These are phyloP conservation scores for Tapera naevia DNA, from an alignment of 2,797 vertebrate species.

Conservation along the genomic window DNA sequence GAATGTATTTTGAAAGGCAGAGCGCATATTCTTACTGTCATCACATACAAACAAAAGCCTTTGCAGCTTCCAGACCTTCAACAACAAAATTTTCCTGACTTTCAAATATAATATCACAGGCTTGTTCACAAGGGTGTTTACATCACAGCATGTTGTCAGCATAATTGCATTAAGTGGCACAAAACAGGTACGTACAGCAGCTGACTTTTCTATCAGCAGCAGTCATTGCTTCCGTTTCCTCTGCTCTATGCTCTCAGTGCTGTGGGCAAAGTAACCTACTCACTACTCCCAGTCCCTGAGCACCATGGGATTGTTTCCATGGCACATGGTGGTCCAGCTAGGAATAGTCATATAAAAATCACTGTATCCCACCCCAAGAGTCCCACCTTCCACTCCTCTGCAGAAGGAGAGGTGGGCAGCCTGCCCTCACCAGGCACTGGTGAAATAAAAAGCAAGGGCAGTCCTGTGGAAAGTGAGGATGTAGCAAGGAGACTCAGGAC, in stretches of 20 bases:
- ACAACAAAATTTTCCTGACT: not conserved
- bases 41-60: not conserved
- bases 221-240: not conserved
- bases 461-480: not conserved
- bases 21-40: not conserved
- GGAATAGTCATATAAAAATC: not conserved
- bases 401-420: not conserved
- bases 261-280: not conserved
- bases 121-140: not conserved
- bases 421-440: fast-evolving
- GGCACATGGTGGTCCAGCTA: not conserved
- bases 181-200: not conserved
- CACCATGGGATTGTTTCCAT: not conserved
- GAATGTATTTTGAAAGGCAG: not conserved
- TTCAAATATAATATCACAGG: not conserved
- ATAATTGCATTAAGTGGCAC: not conserved
- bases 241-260: fast-evolving
- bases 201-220: not conserved
- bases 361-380: no score
- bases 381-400: not conserved
- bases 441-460: not conserved
- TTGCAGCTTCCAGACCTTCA: not conserved
- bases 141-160: not conserved
- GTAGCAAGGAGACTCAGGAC: not conserved
- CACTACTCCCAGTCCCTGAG: not conserved